phyloP scores from a whole-genome alignment of 2,113 vertebrate species.

The Murina feae region DNA sequence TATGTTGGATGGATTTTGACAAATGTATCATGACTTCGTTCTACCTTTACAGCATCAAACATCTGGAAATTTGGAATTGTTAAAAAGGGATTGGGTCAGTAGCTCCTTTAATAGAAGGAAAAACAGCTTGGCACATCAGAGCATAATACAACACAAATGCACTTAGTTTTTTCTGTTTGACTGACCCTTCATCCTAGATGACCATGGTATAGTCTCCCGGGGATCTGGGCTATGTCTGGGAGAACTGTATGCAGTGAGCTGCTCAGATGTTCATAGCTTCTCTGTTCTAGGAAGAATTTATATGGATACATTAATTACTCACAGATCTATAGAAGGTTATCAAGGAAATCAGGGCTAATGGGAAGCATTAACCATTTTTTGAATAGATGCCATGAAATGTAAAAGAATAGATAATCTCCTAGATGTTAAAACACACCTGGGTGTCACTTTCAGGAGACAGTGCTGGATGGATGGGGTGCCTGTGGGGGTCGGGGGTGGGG shows the following conservation, averaged over 20 bases:
- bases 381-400: background rate
- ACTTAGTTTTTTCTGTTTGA: background rate
- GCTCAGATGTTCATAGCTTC: background rate
- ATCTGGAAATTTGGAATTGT: conserved; percentile 15
- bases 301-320: background rate
- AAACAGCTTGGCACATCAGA: background rate
- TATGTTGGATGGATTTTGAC: background rate
- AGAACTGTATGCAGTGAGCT: background rate
- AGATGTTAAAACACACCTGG: background rate
- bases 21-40: background rate
- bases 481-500: no score
- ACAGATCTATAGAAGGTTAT: background rate
- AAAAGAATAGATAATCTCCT: background rate
- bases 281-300: background rate
- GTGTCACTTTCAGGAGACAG: background rate
- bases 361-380: background rate
- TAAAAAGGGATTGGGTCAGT: background rate
- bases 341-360: conserved; percentile 3
- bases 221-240: background rate
- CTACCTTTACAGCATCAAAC: background rate
- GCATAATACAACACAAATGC: background rate
- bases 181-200: background rate
- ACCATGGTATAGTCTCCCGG: rapidly evolving
- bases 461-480: background rate
- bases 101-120: conserved; percentile 15